A percentile compares a stretch with the other conserved stretches of the same genome.
These are phyloP conservation scores for Rhodinocichla rosea DNA, from an alignment of 2,113 vertebrate genomes.

Conservation along the genomic window DNA sequence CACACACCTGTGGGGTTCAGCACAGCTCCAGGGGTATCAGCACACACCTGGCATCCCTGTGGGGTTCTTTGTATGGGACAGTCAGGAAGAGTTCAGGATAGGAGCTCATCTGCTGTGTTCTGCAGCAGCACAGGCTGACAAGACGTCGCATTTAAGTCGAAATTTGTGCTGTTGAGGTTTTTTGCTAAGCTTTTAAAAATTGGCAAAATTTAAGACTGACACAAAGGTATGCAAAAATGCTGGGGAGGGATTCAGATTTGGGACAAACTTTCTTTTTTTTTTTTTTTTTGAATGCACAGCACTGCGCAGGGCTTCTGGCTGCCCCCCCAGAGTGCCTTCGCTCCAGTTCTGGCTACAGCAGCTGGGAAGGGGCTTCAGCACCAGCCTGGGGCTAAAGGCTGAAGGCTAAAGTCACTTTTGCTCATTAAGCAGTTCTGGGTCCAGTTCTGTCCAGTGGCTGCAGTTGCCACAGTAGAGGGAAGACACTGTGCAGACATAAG, in stretches of 20 bases:
- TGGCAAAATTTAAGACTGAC: not conserved
- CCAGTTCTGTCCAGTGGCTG: not conserved
- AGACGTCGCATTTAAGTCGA: not conserved
- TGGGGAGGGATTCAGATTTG: not conserved
- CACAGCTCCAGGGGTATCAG: not conserved
- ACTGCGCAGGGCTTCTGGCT: not conserved
- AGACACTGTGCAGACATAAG: not conserved
- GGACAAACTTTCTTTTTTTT: not conserved
- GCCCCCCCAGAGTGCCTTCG: not conserved
- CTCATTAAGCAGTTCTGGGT: not conserved
- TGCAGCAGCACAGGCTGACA: accelerated
- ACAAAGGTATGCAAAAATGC: not conserved
- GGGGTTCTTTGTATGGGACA: not conserved
- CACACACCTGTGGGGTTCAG: not conserved
- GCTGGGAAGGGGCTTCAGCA: not conserved
- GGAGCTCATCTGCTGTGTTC: not conserved
- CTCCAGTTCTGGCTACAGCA: not conserved
- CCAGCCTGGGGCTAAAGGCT: not conserved
- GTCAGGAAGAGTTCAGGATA: not conserved
- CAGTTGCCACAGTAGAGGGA: accelerated
- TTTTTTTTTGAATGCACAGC: not conserved
- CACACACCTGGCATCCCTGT: accelerated
- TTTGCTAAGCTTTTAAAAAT: not conserved
- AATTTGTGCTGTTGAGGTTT: not conserved
- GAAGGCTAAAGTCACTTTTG: not conserved